A percentile compares a stretch with the other conserved stretches of the same genome.
phyloP scores from a whole-genome alignment of 2,888 invertebrate genomes.

The Siphonodentalium dalli region DNA sequence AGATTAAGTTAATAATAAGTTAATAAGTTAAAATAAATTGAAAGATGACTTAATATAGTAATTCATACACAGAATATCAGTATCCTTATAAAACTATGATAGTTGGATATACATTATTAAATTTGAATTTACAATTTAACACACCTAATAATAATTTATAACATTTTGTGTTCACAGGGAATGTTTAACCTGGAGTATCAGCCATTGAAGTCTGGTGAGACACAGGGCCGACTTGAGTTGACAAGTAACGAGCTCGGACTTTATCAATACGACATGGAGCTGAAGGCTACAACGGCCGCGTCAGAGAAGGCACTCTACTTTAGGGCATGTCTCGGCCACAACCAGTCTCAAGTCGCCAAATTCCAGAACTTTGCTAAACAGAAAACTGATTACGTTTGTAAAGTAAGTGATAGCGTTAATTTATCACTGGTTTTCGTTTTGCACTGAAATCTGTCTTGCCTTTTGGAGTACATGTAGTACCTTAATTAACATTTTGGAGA shows the following conservation, averaged over 20 bases:
- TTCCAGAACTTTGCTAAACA: slow-evolving; percentile 65
- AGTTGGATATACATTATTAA: too few species aligned
- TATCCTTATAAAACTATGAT: too few species aligned
- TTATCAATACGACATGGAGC: slow-evolving; percentile 62
- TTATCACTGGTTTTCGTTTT: not conserved
- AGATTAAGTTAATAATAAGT: too few species aligned
- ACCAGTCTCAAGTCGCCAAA: slow-evolving; percentile 54
- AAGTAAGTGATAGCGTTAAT: slow-evolving; percentile 57
- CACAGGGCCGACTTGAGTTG: slow-evolving; percentile 59
- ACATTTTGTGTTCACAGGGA: too few species aligned
- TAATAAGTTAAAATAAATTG: too few species aligned
- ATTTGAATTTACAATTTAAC: too few species aligned
- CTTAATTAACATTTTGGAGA: too few species aligned
- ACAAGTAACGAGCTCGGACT: slow-evolving; percentile 61
- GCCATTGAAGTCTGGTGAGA: slow-evolving; percentile 62
- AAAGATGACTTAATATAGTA: too few species aligned
- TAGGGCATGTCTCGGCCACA: slow-evolving; percentile 59
- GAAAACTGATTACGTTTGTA: slow-evolving; percentile 65
- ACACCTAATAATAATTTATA: too few species aligned
- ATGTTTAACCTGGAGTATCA: slow-evolving; percentile 63
- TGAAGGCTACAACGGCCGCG: slow-evolving; percentile 60
- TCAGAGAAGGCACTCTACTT: slow-evolving; percentile 63
- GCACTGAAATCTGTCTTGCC: not conserved
- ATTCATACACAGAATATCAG: too few species aligned
- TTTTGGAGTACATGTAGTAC: too few species aligned